Evolutionary conservation across 2,888 invertebrate species (phyloP).

Genomic region (Coecobrya sp.): DNA sequence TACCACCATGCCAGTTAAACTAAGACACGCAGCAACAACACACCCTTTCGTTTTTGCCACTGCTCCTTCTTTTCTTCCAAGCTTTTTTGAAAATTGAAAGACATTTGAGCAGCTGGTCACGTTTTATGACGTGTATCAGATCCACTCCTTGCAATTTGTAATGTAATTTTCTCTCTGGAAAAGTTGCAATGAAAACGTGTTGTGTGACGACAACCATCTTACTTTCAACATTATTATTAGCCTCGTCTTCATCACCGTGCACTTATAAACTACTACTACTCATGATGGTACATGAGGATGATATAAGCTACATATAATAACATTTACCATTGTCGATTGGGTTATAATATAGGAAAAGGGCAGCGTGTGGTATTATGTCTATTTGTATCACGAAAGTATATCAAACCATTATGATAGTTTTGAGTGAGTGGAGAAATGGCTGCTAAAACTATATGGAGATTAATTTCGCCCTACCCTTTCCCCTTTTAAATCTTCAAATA

Average conservation of each 20-base stretch:
- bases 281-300: neutral
- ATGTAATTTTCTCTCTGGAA: slow-evolving; percentile 81
- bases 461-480: slow-evolving; percentile 67
- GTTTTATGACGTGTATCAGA: slow-evolving; percentile 84
- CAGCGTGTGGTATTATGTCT: no score
- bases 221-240: neutral
- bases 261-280: slow-evolving; percentile 3
- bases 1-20: neutral
- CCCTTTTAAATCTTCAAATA: slow-evolving; percentile 41
- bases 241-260: neutral
- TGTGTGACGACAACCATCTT: slow-evolving; percentile 14
- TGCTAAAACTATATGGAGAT: slow-evolving; percentile 69
- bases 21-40: slow-evolving; percentile 15
- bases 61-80: slow-evolving; percentile 18
- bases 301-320: neutral
- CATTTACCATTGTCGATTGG: no score
- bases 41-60: neutral
- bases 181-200: slow-evolving; percentile 68
- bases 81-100: slow-evolving; percentile 77
- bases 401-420: slow-evolving; percentile 14
- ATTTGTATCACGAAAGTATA: neutral
- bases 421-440: slow-evolving; percentile 34
- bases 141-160: slow-evolving; percentile 83
- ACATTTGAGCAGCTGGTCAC: slow-evolving; percentile 83
- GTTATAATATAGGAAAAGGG: no score